Base-by-base conservation (phyloP, 64 coral and sea anemone species). In the Dendronephthya gigantea region DNA sequence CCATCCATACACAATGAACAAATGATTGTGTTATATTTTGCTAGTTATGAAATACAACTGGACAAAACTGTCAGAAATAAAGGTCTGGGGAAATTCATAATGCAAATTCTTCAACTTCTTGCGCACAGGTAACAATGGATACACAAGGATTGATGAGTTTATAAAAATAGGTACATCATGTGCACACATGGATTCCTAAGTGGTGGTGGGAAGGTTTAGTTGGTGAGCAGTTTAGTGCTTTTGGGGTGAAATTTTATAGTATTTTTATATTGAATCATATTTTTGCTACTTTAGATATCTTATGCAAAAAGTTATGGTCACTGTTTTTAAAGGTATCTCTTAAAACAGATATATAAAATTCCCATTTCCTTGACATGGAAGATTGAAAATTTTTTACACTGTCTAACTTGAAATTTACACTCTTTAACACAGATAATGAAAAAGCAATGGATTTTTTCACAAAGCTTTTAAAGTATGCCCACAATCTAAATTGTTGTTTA, bases 91-190 rank as follows among this genome's bases (percentile, higher is more conserved):
- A 98, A 93, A 49, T 98, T 98, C 37, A 83, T 98, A 0, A 93
- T 98, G 95, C 95, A 93, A 58, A 98, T 98, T 85, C 87, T 98
- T 35, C 89, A 98, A 47, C 82, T 98, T 68, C 90, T 98, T 82
- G 95, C 91, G 34, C 92, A 98, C 40, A 98, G 92, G 92, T 94
- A 43, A 22, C 65, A 35, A 5, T 40, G 1, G 38, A 32, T 55
- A 35, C 12, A 2, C 6, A 30, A n/a, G 6, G 58, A 66, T 35
- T 36, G 36, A 79, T 33, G 14, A 79, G 4, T 14, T 79, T 7
- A 66, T n/a, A 22, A 66, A n/a, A n/a, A n/a, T 66, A 66, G 19
- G 58, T 30, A 66, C 58, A 45, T 45, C 11, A 45, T 11, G 41
- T 45, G 11, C 41, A 45, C 11, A 11, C 41, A 45, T 4, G 41